Percentiles rank a stretch among this genome's conserved stretches.
These are phyloP conservation scores for Laupala kohalensis DNA, from an alignment of 1,140 invertebrate genomes.

Conservation along the genomic window DNA sequence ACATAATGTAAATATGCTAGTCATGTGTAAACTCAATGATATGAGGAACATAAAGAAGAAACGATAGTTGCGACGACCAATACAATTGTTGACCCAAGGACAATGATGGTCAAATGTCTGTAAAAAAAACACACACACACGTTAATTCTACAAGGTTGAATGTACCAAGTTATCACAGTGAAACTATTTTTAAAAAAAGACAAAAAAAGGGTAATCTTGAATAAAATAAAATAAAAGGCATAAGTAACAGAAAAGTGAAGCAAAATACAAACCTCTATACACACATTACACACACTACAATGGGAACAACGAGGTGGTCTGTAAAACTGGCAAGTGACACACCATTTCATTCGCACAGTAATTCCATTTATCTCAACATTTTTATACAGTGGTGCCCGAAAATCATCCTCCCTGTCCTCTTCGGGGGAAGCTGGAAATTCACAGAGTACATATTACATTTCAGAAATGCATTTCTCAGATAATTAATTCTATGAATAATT, in stretches of 20 bases:
- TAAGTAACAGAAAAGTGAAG: no score
- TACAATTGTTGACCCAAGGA: constrained; percentile 99
- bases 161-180: no score
- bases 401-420: constrained; percentile 94
- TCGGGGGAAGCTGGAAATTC: constrained; percentile 69
- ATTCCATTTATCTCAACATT: constrained; percentile 97
- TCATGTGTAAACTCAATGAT: constrained; percentile 92
- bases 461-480: background rate
- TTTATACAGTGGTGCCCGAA: constrained; percentile 92
- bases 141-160: no score
- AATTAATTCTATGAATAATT: background rate
- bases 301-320: constrained; percentile 95
- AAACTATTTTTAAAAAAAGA: no score
- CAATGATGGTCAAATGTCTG: constrained; percentile 99
- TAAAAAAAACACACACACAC: constrained; percentile 34
- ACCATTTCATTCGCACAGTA: constrained; percentile 99
- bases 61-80: constrained; percentile 94
- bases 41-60: constrained; percentile 98
- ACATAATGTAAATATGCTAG: constrained; percentile 88
- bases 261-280: constrained; percentile 88
- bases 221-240: no score
- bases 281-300: constrained; percentile 98
- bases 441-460: background rate
- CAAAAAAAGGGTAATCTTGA: no score
- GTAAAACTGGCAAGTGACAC: constrained; percentile 98